Conservation (phyloP, 2,797 vertebrate species). For the Delichon dasypus region DNA sequence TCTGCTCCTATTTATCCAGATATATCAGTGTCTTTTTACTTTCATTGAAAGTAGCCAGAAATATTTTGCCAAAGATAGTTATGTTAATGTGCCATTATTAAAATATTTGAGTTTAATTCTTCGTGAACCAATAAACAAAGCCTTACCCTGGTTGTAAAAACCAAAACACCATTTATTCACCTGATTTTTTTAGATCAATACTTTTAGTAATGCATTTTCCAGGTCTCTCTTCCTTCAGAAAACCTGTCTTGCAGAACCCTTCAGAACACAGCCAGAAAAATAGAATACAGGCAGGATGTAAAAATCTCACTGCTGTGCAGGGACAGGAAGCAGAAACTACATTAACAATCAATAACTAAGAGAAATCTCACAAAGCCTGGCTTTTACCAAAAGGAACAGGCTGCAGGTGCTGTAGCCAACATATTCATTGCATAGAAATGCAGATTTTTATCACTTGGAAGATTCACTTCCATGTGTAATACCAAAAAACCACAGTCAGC, state of each 20-base stretch:
- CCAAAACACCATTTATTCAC: neutral
- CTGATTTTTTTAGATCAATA: neutral
- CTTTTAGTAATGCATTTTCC: neutral
- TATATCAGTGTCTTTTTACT: neutral
- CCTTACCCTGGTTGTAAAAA: neutral
- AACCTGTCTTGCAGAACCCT: neutral
- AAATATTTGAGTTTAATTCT: neutral
- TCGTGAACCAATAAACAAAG: neutral
- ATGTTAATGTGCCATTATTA: neutral
- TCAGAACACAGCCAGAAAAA: neutral
- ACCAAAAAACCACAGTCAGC: neutral
- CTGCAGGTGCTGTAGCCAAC: neutral
- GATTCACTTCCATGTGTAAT: neutral
- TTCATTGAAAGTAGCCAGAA: neutral
- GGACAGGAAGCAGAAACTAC: neutral
- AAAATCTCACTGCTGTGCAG: neutral
- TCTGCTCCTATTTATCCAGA: neutral
- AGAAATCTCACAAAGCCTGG: neutral
- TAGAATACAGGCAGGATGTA: neutral
- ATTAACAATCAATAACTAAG: neutral
- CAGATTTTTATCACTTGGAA: neutral
- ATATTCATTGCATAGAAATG: neutral
- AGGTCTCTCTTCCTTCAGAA: neutral
- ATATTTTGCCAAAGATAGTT: neutral
- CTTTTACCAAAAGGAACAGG: neutral